These are phyloP conservation scores for Choloepus didactylus DNA, from an alignment of 2,797 vertebrate genomes.

Conservation along the genomic window DNA sequence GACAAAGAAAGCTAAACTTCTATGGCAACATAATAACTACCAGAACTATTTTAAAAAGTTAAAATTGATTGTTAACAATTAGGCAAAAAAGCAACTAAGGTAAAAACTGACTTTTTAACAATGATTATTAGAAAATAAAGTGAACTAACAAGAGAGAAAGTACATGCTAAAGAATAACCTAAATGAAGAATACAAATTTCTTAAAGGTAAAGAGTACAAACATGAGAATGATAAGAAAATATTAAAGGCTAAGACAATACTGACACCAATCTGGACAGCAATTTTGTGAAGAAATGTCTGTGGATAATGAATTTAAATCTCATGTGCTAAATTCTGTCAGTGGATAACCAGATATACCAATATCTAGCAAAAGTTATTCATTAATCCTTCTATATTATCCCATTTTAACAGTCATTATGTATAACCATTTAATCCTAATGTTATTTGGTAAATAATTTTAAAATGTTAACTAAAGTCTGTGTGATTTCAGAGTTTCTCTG, in stretches of 20 bases:
- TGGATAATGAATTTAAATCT: background rate
- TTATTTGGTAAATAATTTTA: background rate
- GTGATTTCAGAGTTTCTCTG: background rate
- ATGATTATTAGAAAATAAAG: too few relatives aligned
- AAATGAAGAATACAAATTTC: background rate
- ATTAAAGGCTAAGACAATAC: background rate
- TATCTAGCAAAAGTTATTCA: background rate
- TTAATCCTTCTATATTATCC: too few relatives aligned
- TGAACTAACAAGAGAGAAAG: too few relatives aligned
- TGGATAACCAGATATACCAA: background rate
- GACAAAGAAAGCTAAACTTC: too few relatives aligned
- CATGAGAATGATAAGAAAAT: background rate
- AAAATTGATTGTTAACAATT: too few relatives aligned
- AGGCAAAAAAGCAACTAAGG: too few relatives aligned
- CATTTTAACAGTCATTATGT: background rate
- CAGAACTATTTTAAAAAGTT: too few relatives aligned
- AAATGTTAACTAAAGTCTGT: background rate
- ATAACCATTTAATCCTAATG: background rate
- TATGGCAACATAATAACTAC: too few relatives aligned
- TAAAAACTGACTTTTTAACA: background rate
- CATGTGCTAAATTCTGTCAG: background rate
- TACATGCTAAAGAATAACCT: background rate
- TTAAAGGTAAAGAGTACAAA: background rate
- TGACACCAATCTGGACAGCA: background rate
- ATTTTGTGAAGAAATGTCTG: background rate